These are phyloP conservation scores for Agonopterix alstromeriana DNA, from an alignment of 2,888 invertebrate genomes.

Conservation along the genomic window DNA sequence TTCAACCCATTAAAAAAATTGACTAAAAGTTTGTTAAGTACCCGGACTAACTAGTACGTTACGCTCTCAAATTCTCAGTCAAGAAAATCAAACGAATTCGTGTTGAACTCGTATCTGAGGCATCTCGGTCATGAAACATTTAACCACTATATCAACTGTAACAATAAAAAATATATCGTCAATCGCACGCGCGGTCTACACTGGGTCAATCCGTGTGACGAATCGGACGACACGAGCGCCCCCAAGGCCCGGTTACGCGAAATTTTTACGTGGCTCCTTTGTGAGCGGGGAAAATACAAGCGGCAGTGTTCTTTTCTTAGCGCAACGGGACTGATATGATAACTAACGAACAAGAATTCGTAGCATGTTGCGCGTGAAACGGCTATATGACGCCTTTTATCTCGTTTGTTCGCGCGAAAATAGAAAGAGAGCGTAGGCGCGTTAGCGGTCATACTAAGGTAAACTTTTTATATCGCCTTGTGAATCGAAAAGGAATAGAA, in stretches of 20 bases:
- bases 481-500: no score
- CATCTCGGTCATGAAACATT: conserved; percentile 7
- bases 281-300: background rate
- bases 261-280: conserved; percentile 2
- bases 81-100: background rate
- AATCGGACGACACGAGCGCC: conserved; percentile 49
- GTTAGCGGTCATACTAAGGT: no score
- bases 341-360: no score
- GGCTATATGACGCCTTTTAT: no score
- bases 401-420: no score
- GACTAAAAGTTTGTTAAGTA: no score
- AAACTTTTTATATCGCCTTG: no score
- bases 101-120: background rate
- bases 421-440: no score
- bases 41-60: background rate
- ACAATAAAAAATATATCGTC: conserved; percentile 20
- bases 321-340: no score
- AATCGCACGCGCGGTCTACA: conserved; percentile 39
- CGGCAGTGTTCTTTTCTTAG: background rate
- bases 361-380: no score
- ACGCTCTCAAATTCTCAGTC: background rate
- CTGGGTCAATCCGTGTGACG: conserved; percentile 52
- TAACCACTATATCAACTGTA: conserved; percentile 2
- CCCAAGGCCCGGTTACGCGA: conserved; percentile 36
- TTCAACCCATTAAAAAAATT: no score